These are phyloP conservation scores for Osmerus mordax DNA, from an alignment of 2,113 vertebrate genomes.

Conservation along the genomic window DNA sequence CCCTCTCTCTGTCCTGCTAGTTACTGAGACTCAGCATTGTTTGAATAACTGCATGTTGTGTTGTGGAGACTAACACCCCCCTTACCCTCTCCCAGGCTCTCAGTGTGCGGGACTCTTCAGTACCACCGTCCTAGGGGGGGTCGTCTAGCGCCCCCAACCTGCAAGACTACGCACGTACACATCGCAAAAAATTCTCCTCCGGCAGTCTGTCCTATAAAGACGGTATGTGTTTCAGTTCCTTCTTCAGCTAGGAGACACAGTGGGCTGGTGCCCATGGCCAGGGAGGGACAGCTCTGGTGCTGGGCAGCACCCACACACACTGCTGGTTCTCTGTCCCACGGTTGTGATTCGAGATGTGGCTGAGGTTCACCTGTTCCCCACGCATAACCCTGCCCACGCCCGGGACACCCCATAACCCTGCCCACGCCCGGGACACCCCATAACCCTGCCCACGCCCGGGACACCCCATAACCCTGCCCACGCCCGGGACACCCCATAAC, in stretches of 20 bases:
- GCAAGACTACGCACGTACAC: slow-evolving; percentile 98
- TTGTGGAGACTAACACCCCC: slow-evolving; percentile 77
- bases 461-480: too few species aligned
- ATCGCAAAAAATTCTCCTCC: slow-evolving; percentile 95
- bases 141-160: slow-evolving; percentile 99
- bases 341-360: too few species aligned
- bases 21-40: slow-evolving; percentile 33
- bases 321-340: neutral
- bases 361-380: too few species aligned
- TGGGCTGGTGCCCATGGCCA: neutral
- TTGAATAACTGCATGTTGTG: slow-evolving; percentile 73
- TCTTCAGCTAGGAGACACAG: slow-evolving; percentile 34
- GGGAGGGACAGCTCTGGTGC: neutral
- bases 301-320: neutral
- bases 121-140: slow-evolving; percentile 96
- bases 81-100: slow-evolving; percentile 86
- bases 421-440: too few species aligned
- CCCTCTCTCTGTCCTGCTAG: slow-evolving; percentile 15
- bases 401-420: too few species aligned
- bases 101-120: slow-evolving; percentile 99
- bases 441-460: too few species aligned
- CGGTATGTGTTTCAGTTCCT: slow-evolving; percentile 80
- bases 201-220: slow-evolving; percentile 96
- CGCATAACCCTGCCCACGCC: too few species aligned
- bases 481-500: too few species aligned